Evolutionary conservation across 35 echinoderm and acorn worm species (phyloP), one percentile per base, ranked within the genome.

Genomic region (Amphiura filiformis): DNA sequence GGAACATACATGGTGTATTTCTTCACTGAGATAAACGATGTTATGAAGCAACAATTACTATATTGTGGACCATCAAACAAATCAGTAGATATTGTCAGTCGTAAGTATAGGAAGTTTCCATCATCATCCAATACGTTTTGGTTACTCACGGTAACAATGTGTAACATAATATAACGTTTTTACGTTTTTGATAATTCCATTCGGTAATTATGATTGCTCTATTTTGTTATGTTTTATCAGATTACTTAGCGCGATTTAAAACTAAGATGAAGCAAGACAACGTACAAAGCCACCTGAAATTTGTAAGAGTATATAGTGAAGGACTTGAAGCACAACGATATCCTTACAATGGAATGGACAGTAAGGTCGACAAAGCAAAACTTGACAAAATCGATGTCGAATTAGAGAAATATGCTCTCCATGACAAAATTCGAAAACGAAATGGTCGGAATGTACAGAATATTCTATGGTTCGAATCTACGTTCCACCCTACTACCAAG

Each of bases 41-140:
- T 89, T n/a, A 3, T 34, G 88, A 0, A 38, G 12, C 81, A 80
- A 39, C 93, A 95, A 34, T 80, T 95, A 20, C 37, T 95, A 0
- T 95, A 95, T 75, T 95, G 93, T 47, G 93, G 93, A 44, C 93
- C 93, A 38, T 95, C 93, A 33, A 95, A 95, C 86, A 95, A 95
- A 39, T 86, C 93, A 0, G 93, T 95, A 7, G 93, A 95, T 80
- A 89, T 95, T 28, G 80, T 94, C 39, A 39, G 88, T 14, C 32
- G 93, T 94, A 87, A 87, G 92, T 44, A 83, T 83, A 37, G n/a
- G 18, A 32, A 36, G 17, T 31, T 5, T 31, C 32, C 32, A 35
- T 23, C 26, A 35, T 4, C 3, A 79, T 79, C 20, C 0, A 79
- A 35, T 79, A 35, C 13, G 2, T 31, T 79, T 31, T 0, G 0